Evolutionary conservation across 2,797 vertebrate genomes (phyloP).

Genomic region (Propithecus perrieri): DNA sequence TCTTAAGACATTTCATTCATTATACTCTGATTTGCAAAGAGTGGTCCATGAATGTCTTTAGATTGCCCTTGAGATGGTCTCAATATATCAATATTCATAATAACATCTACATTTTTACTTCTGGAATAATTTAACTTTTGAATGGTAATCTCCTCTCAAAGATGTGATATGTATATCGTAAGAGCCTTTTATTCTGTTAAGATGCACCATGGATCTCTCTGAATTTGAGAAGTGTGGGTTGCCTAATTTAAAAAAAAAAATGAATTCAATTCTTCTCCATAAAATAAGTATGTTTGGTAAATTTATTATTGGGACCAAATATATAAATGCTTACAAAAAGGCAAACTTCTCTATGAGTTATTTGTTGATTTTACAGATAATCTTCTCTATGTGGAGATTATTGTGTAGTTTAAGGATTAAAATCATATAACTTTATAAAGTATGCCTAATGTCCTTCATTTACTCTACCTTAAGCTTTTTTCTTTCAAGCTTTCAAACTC

Average conservation of each 20-base stretch:
- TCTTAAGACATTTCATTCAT: slow-evolving; percentile 39
- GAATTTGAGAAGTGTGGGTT: neutral
- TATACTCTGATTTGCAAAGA: neutral
- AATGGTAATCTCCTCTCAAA: neutral
- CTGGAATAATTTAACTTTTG: neutral
- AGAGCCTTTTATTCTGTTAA: neutral
- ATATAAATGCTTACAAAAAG: neutral
- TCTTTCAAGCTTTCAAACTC: slow-evolving; percentile 2
- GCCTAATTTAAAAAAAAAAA: neutral
- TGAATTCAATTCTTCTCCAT: slow-evolving; percentile 1
- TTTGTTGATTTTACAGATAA: neutral
- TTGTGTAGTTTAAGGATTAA: neutral
- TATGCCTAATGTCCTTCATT: neutral
- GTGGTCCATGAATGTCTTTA: neutral
- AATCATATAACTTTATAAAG: neutral
- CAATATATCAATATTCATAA: neutral
- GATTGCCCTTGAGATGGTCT: slow-evolving; percentile 28
- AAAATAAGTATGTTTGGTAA: slow-evolving; percentile 1
- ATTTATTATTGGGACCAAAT: slow-evolving; percentile 9
- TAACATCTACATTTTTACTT: neutral
- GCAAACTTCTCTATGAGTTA: neutral
- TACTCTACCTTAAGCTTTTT: neutral
- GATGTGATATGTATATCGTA: neutral
- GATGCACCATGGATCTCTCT: neutral
- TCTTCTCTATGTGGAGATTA: neutral